Percentiles rank a stretch among this genome's conserved stretches.
Evolutionary conservation across 2,113 vertebrate genomes (phyloP).

Genomic region (Gopherus flavomarginatus): DNA sequence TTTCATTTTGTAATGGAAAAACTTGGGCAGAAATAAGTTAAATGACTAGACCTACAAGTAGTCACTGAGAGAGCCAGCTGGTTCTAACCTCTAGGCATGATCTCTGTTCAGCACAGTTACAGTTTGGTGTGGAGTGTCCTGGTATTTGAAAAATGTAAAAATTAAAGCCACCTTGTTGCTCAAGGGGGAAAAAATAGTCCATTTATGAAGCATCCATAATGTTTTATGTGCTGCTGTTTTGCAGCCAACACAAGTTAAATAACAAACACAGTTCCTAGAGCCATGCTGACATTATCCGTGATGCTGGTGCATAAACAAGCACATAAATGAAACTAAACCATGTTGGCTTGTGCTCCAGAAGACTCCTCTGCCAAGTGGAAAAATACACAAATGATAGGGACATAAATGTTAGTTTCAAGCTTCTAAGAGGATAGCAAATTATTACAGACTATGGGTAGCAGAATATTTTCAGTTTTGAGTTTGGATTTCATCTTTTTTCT

Average conservation of each 20-base stretch:
- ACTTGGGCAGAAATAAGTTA: background rate
- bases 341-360: slow-evolving; percentile 5
- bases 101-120: background rate
- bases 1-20: background rate
- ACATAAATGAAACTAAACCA: slow-evolving; percentile 42
- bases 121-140: background rate
- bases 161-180: background rate
- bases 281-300: slow-evolving; percentile 39
- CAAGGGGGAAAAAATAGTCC: slow-evolving; percentile 5
- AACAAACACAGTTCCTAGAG: slow-evolving; percentile 31
- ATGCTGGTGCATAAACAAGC: slow-evolving; percentile 29
- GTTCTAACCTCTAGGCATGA: background rate
- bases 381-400: background rate
- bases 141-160: slow-evolving; percentile 10
- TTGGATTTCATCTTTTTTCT: background rate
- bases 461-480: background rate
- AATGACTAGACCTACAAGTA: rapidly evolving
- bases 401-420: background rate
- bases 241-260: slow-evolving; percentile 43
- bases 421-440: background rate
- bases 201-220: background rate
- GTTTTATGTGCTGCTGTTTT: slow-evolving; percentile 25
- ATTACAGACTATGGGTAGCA: background rate
- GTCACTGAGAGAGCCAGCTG: background rate
- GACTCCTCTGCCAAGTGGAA: slow-evolving; percentile 29